Evolutionary conservation across 2,888 invertebrate genomes (phyloP).

Genomic region (Synergus laeviventris): DNA sequence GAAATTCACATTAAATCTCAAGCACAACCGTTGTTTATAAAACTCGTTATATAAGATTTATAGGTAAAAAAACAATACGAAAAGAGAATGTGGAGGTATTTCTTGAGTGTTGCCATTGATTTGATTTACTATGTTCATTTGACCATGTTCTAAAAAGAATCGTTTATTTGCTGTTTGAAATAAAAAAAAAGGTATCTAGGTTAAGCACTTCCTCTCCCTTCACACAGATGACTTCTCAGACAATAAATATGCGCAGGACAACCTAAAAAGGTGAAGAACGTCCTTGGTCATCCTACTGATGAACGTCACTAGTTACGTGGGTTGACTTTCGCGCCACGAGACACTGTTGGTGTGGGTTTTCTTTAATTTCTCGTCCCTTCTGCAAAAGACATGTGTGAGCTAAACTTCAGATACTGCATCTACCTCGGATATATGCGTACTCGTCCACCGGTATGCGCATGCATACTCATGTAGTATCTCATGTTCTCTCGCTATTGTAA

Average conservation of each 20-base stretch:
- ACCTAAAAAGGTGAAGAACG: slow-evolving; percentile 19
- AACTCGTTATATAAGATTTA: too few species aligned
- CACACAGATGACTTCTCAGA: not conserved
- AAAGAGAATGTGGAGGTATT: too few species aligned
- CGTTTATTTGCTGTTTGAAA: not conserved
- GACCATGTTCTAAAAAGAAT: not conserved
- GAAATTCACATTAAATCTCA: too few species aligned
- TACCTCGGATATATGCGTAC: slow-evolving; percentile 28
- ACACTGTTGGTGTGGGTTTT: slow-evolving; percentile 30
- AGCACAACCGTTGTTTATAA: too few species aligned
- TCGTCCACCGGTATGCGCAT: slow-evolving; percentile 20
- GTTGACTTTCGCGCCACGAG: slow-evolving; percentile 20
- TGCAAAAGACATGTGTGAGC: slow-evolving; percentile 42
- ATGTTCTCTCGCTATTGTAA: slow-evolving; percentile 40
- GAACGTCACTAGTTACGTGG: slow-evolving; percentile 35
- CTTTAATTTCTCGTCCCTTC: slow-evolving; percentile 46
- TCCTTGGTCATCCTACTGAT: slow-evolving; percentile 16
- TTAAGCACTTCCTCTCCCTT: not conserved
- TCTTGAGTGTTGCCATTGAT: not conserved
- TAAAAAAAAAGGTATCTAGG: not conserved
- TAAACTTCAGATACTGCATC: slow-evolving; percentile 46
- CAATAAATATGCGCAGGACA: slow-evolving; percentile 11
- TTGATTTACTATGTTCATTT: not conserved
- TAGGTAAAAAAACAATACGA: too few species aligned
- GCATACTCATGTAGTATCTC: slow-evolving; percentile 26